Evolutionary conservation across 2,113 vertebrate species (phyloP), one percentile per base, ranked within the genome.

Genomic region (Lethenteron reissneri): DNA sequence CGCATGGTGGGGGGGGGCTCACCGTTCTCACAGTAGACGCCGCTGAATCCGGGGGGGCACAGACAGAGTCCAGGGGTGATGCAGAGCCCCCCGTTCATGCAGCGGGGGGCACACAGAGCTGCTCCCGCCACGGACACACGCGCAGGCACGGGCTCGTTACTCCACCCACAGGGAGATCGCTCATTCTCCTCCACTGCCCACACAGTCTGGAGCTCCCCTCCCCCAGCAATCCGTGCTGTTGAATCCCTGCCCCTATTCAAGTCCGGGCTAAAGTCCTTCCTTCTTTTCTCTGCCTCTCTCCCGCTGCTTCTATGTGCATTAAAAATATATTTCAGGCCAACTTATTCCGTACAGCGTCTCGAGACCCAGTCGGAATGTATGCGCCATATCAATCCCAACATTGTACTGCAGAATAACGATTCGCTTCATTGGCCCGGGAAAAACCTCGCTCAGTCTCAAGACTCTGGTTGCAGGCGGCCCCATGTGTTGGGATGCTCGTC

Each of bases 21-120:
- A 90, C 88, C 88, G 88, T 86, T 91, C 74, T 88, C 85, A 1
- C 88, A 91, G 69, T 83, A 87, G 80, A 83, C 78, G 71, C 88
- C 88, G 2, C 84, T 84, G 81, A 88, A 91, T 1, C 86, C 87
- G 0, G 85, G 85, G 85, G 88, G 87, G 72, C 88, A 90, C 77
- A 89, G 84, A 79, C 88, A 91, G 75, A 89, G 80, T 8, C 86
- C 86, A 0, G 87, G 87, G 21, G 84, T 88, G 59, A 88, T 82
- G 72, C 88, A 91, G 73, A 90, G 80, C 5, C 88, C 88, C 0
- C 86, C 86, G 0, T 91, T 89, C 81, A 87, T 81, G 75, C 88
- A 91, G 71, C 78, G 80, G 57, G 57, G 86, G 19, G 76, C 76
- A 74, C 87, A 90, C 9, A 89, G 81, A 0, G 86, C 88, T 89